A percentile compares a stretch with the other conserved stretches of the same genome.
phyloP scores from a whole-genome alignment of 1,140 invertebrate species.

The Anastrepha ludens region DNA sequence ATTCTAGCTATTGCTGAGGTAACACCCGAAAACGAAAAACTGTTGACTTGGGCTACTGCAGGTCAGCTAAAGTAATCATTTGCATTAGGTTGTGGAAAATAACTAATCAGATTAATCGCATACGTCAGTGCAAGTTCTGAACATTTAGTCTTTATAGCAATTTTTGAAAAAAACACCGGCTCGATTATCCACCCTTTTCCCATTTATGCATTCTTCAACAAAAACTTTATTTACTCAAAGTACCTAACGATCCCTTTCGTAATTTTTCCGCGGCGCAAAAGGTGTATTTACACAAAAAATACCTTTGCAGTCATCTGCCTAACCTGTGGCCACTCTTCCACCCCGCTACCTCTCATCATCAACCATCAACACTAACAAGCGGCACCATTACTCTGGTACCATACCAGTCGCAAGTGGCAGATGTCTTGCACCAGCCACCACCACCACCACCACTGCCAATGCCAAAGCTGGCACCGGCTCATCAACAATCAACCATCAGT shows the following conservation, averaged over 20 bases:
- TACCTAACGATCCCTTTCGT: not conserved
- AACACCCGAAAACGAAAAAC: too few relatives aligned
- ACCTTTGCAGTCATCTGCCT: constrained; percentile 26
- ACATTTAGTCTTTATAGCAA: too few relatives aligned
- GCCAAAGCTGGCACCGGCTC: not conserved
- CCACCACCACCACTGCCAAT: not conserved
- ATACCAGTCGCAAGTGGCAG: constrained; percentile 36
- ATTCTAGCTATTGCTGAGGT: too few relatives aligned
- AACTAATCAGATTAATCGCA: too few relatives aligned
- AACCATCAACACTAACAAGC: not conserved
- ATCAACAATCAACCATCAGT: not conserved
- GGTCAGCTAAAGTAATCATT: too few relatives aligned
- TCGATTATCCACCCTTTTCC: too few relatives aligned
- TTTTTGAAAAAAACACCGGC: too few relatives aligned
- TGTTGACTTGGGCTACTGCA: too few relatives aligned
- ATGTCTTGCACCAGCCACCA: constrained; percentile 20
- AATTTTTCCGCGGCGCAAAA: not conserved
- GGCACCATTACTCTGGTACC: not conserved
- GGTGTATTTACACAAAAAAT: constrained; percentile 10
- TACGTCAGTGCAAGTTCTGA: too few relatives aligned
- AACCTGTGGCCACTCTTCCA: not conserved
- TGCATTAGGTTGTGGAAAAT: too few relatives aligned
- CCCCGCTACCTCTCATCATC: not conserved
- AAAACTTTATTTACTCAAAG: not conserved
- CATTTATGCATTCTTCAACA: too few relatives aligned